A percentile compares a stretch with the other conserved stretches of the same genome.
Conservation (phyloP, 2,888 invertebrate genomes). For the Cheilosia soror region DNA sequence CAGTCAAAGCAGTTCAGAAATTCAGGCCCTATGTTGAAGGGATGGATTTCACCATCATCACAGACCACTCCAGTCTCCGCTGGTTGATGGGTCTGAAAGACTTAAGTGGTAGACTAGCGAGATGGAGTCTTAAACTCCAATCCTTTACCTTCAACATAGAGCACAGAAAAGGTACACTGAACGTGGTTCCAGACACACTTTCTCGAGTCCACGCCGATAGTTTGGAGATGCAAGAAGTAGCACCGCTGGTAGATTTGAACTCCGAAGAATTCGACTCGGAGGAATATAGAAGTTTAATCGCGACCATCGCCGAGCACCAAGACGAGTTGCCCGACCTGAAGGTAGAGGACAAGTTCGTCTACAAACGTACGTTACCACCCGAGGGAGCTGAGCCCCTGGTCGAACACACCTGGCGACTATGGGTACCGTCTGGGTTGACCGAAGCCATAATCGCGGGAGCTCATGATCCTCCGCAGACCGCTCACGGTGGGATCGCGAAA, state of each 20-base stretch:
- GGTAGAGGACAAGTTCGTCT: slow-evolving; percentile 11
- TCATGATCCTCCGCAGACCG: slow-evolving; percentile 25
- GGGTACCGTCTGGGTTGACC: slow-evolving; percentile 26
- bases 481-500: slow-evolving; percentile 12
- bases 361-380: neutral
- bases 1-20: slow-evolving; percentile 40
- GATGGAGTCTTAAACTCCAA: slow-evolving; percentile 73
- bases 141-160: slow-evolving; percentile 69
- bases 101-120: slow-evolving; percentile 76
- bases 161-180: slow-evolving; percentile 76
- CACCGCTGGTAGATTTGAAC: neutral
- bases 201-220: slow-evolving; percentile 3
- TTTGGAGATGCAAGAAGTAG: neutral
- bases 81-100: slow-evolving; percentile 76
- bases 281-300: neutral
- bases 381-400: neutral
- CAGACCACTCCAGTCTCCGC: slow-evolving; percentile 77
- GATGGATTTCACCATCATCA: slow-evolving; percentile 54
- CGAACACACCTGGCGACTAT: slow-evolving; percentile 28
- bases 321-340: slow-evolving; percentile 6
- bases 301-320: neutral
- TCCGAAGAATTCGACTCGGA: slow-evolving; percentile 8
- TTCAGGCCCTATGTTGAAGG: slow-evolving; percentile 58
- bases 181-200: slow-evolving; percentile 3
- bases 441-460: slow-evolving; percentile 19